Evolutionary conservation across 2,888 invertebrate species (phyloP), one percentile per base, ranked within the genome.

Genomic region (Leptinotarsa rubiginosa): DNA sequence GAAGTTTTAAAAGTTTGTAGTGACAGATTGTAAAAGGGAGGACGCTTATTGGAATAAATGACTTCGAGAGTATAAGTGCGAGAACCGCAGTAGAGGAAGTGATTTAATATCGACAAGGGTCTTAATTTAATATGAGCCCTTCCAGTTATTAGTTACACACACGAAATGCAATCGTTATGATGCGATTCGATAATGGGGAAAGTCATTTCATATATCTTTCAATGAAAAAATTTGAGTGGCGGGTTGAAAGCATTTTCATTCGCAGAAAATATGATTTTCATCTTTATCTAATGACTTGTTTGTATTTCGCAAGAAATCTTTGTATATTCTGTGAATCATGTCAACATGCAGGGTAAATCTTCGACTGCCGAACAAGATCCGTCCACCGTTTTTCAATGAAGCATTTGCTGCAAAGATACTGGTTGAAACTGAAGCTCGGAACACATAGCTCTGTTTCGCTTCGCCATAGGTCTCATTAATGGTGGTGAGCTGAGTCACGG

Each of bases 1-100:
- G 85, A 85, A 85, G 82, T 85, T 85, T 85, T 82, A 84, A 84
- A 85, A 84, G 83, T 84, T 85, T 84, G 83, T 84, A 85, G 85
- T 85, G 86, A 86, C 86, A 86, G 87, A 85, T 85, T 82, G 83
- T 81, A 80, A 85, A 81, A 83, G 81, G 84, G 84, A 82, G 84
- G 80, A 81, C 79, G 81, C 83, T 84, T 84, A 85, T 84, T 84
- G 83, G 82, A 85, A 85, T 84, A 82, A 84, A 85, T 84, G 84
- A 82, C 82, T 82, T 79, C 76, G 77, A 78, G 76, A 82, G 82
- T 79, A 82, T 80, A 80, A 81, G 81, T 82, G 82, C 82, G 81
- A 80, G 83, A 84, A 84, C 85, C 85, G 81, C 84, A 85, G 82
- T 81, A 77, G 81, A 81, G 81, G 82, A 83, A 81, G 84, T 84